Base-by-base conservation (phyloP, 2,797 vertebrate species). In the Enteromius trimaculatus region DNA sequence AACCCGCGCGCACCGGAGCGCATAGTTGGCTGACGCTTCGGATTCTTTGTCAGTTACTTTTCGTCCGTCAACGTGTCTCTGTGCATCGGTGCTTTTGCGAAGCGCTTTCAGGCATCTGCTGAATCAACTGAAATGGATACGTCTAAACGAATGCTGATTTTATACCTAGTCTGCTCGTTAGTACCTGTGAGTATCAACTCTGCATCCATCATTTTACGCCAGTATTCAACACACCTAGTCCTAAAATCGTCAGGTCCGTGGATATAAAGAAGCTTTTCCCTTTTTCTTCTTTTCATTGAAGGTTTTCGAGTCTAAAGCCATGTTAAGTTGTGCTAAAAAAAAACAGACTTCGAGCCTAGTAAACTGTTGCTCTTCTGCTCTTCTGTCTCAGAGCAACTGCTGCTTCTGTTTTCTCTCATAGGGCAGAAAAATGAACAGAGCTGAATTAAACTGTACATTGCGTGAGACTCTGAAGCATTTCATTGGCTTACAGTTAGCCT, bases 111-210 rank as follows among this genome's bases (percentile, higher is more conserved):
- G 10, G 23, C 3, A 21, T 21, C 26, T 26, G 6, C 58, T 23
- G 11, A 81, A 42, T 37, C 19, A 29, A 13, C 71, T 66, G 17
- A 55, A 82, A 83, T 88, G 88, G 85, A 87, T 44, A 23, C 74
- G 39, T 62, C 47, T 29, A 86, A 82, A 72, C 69, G 37, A 74
- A 26, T 72, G 68, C 68, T 88, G 29, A 39, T 87, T 81, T 77
- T 88, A 76, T 70, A 17, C 60, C 17, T 88, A n/a, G 66, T 44
- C 29, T 85, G 81, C 77, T 79, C 79, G 4, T 51, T 85, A 60
- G 71, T 72, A 86, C 83, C 82, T 51, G 89, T 90, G 82, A 88
- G 89, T 89, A 81, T 51, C 26, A 58, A 19, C 69, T 13, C 3
- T 81, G 72, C 14, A 16, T 29, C 0, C 26, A 16, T 29, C 0